Evolutionary conservation across 2,113 vertebrate species (phyloP), one percentile per base, ranked within the genome.

Genomic region (Hipposideros armiger): DNA sequence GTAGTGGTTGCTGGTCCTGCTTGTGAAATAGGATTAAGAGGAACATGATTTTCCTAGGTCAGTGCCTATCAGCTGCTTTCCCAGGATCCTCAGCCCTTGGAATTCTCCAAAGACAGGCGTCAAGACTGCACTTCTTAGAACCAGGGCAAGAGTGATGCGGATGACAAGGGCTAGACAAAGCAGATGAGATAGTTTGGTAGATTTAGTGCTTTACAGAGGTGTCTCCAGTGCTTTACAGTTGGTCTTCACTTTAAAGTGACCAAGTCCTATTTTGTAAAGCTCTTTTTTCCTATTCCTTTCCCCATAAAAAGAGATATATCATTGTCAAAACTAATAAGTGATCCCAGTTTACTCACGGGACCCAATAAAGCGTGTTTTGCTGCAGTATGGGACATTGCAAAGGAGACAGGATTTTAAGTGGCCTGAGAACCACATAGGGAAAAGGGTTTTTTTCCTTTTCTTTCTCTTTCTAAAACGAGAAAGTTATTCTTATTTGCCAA

Each of bases 401-500:
- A 32, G 42, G 64, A 73, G 47, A 52, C 26, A 6, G 32, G n/a
- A 24, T 76, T 86, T 81, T 81, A 83, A 36, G 58, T 11, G 19
- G 32, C 69, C 45, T 36, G 30, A 69, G 54, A 86, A 45, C 30
- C 28, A 74, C 5, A 7, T 32, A 26, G 26, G 42, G 24, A 62
- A 60, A 60, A 42, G 4, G 7, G 19, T 85, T 88, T 93, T 80
- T 87, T 92, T 70, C 45, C 66, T 87, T 66, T 82, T 90, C 16
- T 24, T 89, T 50, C 40, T 82, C 15, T 45, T 90, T 62, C 40
- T 70, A 20, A 70, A 91, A 66, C 72, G 50, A 70, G 16, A 69
- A 73, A 32, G 17, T 56, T 4, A 24, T n/a, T 60, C 30, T 76
- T 52, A 13, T 81, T 86, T 93, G 54, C 30, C 62, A 36, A n/a